Conservation (phyloP, 2,888 invertebrate genomes). For the Stratiomys singularior region DNA sequence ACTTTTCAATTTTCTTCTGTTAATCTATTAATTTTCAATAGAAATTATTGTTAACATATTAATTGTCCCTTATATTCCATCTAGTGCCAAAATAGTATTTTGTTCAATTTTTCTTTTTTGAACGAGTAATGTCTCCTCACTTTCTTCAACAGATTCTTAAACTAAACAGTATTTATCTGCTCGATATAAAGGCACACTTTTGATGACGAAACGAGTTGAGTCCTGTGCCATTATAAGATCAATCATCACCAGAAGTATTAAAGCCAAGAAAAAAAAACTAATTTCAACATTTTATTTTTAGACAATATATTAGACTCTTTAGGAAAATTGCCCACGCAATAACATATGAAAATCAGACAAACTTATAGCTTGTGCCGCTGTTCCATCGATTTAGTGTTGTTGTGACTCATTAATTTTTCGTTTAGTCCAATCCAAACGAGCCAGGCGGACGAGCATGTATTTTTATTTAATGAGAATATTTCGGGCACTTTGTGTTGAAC, state of each 20-base stretch:
- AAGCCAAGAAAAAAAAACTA: neutral
- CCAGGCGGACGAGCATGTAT: neutral
- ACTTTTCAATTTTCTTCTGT: no score
- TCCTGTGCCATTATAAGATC: neutral
- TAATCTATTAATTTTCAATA: no score
- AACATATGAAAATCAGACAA: constrained; percentile 12
- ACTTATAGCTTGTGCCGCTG: neutral
- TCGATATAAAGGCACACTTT: no score
- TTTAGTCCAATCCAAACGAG: neutral
- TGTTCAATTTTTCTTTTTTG: no score
- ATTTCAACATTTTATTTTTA: constrained; percentile 21
- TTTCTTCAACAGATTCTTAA: no score
- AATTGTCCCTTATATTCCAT: no score
- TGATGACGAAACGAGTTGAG: no score
- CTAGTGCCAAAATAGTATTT: no score
- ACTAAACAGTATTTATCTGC: no score
- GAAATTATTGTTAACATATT: no score
- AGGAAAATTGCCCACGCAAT: constrained; percentile 41
- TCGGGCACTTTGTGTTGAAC: constrained; percentile 24
- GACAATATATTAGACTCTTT: constrained; percentile 19
- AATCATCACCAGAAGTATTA: neutral
- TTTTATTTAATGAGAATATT: neutral
- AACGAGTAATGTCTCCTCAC: no score
- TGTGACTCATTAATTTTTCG: constrained; percentile 6
- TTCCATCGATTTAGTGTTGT: neutral